Conservation (phyloP, 2,113 vertebrate genomes). For the Mesocricetus auratus region DNA sequence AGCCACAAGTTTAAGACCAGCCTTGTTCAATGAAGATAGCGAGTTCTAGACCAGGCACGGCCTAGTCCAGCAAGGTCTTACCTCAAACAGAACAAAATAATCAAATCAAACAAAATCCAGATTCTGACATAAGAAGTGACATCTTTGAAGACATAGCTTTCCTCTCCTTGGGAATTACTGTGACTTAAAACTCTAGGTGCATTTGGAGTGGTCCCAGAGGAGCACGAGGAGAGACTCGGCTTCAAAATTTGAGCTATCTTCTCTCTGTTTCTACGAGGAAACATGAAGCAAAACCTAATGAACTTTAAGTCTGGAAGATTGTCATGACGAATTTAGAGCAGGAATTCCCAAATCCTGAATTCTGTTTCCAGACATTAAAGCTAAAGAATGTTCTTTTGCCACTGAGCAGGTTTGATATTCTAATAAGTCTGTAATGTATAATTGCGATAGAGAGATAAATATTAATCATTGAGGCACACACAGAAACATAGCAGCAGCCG, state of each 20-base stretch:
- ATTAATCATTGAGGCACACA: slow-evolving; percentile 1
- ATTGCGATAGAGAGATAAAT: background rate
- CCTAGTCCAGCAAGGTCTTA: background rate
- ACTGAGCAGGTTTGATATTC: background rate
- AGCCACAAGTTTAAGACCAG: background rate
- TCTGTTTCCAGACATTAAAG: slow-evolving; percentile 42
- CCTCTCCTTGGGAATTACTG: background rate
- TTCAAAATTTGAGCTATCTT: background rate
- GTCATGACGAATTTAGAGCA: slow-evolving; percentile 36
- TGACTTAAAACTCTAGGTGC: background rate
- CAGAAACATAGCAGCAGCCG: background rate
- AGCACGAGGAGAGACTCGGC: background rate
- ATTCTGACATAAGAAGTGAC: slow-evolving; percentile 64
- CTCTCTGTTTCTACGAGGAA: slow-evolving; percentile 14
- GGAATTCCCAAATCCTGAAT: slow-evolving; percentile 10
- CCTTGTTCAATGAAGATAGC: background rate
- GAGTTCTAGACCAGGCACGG: background rate
- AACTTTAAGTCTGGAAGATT: background rate
- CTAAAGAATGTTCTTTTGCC: background rate
- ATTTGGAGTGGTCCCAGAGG: background rate
- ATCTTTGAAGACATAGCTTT: background rate
- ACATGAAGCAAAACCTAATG: slow-evolving; percentile 46
- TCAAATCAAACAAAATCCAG: background rate
- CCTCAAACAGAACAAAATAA: background rate
- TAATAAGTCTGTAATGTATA: slow-evolving; percentile 24